Base-by-base conservation (phyloP, 2,797 vertebrate species). In the Gymnothorax reevesii region DNA sequence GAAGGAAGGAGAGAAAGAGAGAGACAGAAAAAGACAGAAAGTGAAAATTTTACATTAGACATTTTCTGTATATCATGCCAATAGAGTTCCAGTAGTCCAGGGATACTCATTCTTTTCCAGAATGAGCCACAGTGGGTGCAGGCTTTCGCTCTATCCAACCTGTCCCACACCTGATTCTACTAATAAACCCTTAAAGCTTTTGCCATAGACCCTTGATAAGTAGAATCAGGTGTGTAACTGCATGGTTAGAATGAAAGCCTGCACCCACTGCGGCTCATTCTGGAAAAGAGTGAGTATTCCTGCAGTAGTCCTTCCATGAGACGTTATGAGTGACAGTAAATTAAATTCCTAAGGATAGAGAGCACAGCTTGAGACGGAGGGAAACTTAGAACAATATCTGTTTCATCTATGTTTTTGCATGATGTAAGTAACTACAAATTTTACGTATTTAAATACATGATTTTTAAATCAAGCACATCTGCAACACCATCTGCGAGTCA, bases 1-100 rank as follows among this genome's bases (percentile, higher is more conserved):
- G 17, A 17, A 20, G 5, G 60, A 2, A 22, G 4, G 60, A 17
- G 60, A 6, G 64, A n/a, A n/a, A 7, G 64, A 8, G 64, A 17
- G 60, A 22, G 62, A 22, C 20, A 66, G 64, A 66, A 22, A 0
- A 25, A 22, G 0, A 85, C 88, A 71, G 93, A 94, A 88, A 90
- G 89, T 0, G 5, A 64, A 25, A n/a, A n/a, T n/a, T 66, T 66
- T 66, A 7, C 25, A 66, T n/a, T 66, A 5, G 62, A 66, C n/a
- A n/a, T 66, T 66, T n/a, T 66, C 20, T 66, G 12, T n/a, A 66
- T 66, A 20, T n/a, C n/a, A 22, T 66, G 15, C 6, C 62, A 66
- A 66, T 66, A 66, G 5, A n/a, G 62, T 20, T 62, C 15, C 22
- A 66, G 62, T 66, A 22, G 20, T n/a, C 22, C 62, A n/a, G n/a